These are phyloP conservation scores for Sebastes nivosus DNA, from an alignment of 2,797 vertebrate species.

Conservation along the genomic window DNA sequence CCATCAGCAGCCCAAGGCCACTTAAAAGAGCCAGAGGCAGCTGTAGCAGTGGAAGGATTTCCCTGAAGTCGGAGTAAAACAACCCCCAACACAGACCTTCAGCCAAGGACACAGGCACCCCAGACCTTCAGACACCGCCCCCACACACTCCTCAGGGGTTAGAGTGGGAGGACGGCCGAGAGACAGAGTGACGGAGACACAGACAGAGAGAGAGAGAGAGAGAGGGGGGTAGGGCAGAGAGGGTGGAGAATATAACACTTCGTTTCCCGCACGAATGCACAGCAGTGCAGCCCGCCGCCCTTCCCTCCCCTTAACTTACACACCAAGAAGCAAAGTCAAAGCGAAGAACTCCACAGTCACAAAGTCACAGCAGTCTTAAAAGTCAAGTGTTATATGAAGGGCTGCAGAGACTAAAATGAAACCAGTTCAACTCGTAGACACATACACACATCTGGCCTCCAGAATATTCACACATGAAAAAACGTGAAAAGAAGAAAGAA, in stretches of 20 bases:
- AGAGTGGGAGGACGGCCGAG: slow-evolving; percentile 18
- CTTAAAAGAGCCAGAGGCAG: slow-evolving; percentile 6
- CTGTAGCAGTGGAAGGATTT: slow-evolving; percentile 13
- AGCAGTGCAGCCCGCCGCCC: neutral
- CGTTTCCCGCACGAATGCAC: slow-evolving; percentile 55
- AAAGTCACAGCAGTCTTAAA: slow-evolving; percentile 71
- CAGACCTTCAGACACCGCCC: slow-evolving; percentile 22
- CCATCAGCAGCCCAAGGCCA: slow-evolving; percentile 16
- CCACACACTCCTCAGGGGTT: slow-evolving; percentile 27
- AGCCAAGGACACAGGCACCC: slow-evolving; percentile 46
- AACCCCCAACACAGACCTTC: slow-evolving; percentile 47
- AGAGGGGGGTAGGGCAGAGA: neutral
- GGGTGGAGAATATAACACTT: slow-evolving; percentile 34
- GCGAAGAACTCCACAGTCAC: slow-evolving; percentile 51
- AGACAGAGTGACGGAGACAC: slow-evolving; percentile 29
- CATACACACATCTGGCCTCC: neutral
- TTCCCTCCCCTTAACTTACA: slow-evolving; percentile 27
- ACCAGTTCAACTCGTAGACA: neutral
- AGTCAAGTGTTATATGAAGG: slow-evolving; percentile 53
- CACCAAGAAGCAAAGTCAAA: slow-evolving; percentile 68
- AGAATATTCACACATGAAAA: neutral
- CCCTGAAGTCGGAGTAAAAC: slow-evolving; percentile 50
- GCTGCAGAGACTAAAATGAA: slow-evolving; percentile 27
- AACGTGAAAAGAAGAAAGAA: neutral
- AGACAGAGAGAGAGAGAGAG: neutral